Evolutionary conservation across 2,113 vertebrate genomes (phyloP), one percentile per base, ranked within the genome.

Genomic region (Circaetus gallicus): DNA sequence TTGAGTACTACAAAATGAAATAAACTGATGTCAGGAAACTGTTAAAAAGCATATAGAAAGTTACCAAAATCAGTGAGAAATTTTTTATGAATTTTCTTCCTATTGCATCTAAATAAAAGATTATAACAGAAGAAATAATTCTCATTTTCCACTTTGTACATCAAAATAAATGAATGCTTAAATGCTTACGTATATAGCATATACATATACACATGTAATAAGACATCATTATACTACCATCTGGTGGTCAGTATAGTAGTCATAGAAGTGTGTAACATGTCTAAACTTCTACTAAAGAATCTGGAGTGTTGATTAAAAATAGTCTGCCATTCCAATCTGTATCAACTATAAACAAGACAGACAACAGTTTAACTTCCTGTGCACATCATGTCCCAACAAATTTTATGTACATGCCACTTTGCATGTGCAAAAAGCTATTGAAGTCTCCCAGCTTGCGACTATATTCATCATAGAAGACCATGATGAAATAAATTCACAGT

Each of bases 201-300:
- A 45, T 1, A 38, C 18, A 66, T 5, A 29, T 6, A 67, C 5
- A n/a, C 3, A 2, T 1, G n/a, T 12, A 77, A 34, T 73, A 47
- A 43, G n/a, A 72, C 55, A 74, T 76, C 55, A 53, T 81, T 78
- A 70, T 86, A 90, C 86, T 42, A 77, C 97, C 97, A 97, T 43
- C 97, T 97, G 53, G 77, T 94, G 97, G 96, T 58, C 73, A 94
- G 11, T 36, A 24, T 1, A 83, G 42, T 32, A 89, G 7, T 6
- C 32, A 66, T 0, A 53, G 15, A 55, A 76, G 4, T 3, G 7
- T 29, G 16, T 5, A 45, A 31, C 1, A 1, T 7, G 1, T 32
- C 82, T 84, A 19, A 74, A 89, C 10, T 26, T 63, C 28, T 16
- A 17, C 32, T 47, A 55, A 26, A 52, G 11, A 80, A 40, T 58